Evolutionary conservation across 2,113 vertebrate genomes (phyloP).

Genomic region (Phasianus colchicus): DNA sequence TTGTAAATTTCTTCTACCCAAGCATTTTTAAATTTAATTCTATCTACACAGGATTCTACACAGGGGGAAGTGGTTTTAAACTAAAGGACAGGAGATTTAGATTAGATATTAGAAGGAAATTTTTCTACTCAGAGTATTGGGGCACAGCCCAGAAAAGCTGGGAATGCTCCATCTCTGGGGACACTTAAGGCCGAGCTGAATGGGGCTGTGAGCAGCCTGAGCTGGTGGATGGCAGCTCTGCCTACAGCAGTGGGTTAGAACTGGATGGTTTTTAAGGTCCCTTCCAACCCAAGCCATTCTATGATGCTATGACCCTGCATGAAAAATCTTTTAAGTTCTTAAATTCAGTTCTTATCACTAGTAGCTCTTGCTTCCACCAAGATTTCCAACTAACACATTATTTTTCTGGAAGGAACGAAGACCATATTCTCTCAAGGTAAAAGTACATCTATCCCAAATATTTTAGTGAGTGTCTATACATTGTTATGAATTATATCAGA

Average conservation of each 20-base stretch:
- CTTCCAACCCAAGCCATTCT: background rate
- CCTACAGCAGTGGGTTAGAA: background rate
- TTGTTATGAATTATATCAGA: background rate
- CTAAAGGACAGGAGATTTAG: background rate
- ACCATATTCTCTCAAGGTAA: background rate
- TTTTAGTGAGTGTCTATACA: background rate
- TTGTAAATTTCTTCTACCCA: background rate
- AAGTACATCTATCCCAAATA: background rate
- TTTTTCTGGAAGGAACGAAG: background rate
- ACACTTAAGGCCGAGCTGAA: background rate
- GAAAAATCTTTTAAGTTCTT: background rate
- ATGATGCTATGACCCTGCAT: background rate
- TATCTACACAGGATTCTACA: background rate
- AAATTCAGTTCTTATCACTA: background rate
- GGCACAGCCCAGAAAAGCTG: background rate
- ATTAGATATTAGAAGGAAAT: background rate
- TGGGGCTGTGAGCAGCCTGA: background rate
- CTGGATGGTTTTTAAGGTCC: background rate
- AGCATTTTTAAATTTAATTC: conserved; percentile 2
- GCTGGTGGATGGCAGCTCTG: background rate
- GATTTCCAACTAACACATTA: background rate
- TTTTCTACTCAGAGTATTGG: background rate
- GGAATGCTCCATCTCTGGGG: background rate
- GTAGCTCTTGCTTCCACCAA: background rate
- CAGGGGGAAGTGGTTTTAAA: background rate